phyloP scores from a whole-genome alignment of 2,113 vertebrate genomes.

The Numenius arquata region DNA sequence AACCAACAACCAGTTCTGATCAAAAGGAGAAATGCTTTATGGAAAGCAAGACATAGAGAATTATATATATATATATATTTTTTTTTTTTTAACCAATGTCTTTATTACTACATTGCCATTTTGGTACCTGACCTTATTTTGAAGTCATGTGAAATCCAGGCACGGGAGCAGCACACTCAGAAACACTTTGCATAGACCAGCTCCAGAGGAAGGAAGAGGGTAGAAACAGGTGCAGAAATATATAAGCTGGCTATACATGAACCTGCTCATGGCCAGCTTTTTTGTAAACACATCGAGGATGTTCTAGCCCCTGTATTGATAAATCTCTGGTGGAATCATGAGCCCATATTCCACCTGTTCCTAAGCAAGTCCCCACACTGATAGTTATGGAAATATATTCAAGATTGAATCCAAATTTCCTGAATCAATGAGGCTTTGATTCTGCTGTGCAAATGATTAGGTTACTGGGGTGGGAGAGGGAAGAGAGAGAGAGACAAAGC shows the following conservation, averaged over 20 bases:
- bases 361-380: neutral
- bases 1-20: neutral
- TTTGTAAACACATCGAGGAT: neutral
- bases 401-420: neutral
- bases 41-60: neutral
- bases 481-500: neutral
- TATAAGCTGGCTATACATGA: neutral
- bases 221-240: neutral
- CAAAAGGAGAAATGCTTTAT: neutral
- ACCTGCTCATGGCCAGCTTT: neutral
- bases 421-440: neutral
- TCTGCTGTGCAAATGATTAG: neutral
- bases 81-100: neutral
- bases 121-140: neutral
- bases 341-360: neutral
- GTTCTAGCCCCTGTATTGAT: neutral
- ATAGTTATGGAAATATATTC: neutral
- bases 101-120: neutral
- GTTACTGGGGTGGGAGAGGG: neutral
- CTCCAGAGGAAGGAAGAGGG: neutral
- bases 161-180: neutral
- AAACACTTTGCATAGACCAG: neutral
- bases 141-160: neutral
- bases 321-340: neutral
- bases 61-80: neutral